These are phyloP conservation scores for Laothoe populi DNA, from an alignment of 2,888 invertebrate genomes.

Conservation along the genomic window DNA sequence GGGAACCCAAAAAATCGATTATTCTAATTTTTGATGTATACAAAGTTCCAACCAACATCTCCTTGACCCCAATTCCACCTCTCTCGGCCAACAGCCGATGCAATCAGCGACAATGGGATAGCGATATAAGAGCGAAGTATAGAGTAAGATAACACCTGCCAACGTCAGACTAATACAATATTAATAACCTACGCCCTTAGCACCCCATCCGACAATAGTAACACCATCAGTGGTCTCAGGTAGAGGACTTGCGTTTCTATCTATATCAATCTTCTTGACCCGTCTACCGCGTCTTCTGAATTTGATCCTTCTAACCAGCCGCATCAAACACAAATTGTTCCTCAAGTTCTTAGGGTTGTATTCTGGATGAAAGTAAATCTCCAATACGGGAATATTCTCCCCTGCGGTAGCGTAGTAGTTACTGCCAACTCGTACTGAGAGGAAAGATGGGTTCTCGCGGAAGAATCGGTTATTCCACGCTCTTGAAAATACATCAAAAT, in stretches of 20 bases:
- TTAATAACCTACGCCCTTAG: conserved; percentile 56
- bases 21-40: too few species aligned
- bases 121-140: too few species aligned
- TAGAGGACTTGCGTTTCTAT: conserved; percentile 45
- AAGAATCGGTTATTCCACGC: conserved; percentile 73
- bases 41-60: too few species aligned
- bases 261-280: conserved; percentile 64
- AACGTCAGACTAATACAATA: neutral
- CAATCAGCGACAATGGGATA: too few species aligned
- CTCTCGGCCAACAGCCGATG: too few species aligned
- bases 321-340: conserved; percentile 65
- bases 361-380: conserved; percentile 67
- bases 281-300: conserved; percentile 39
- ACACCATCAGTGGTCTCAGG: conserved; percentile 55
- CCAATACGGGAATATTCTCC: conserved; percentile 58
- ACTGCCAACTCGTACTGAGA: conserved; percentile 68
- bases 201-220: conserved; percentile 71
- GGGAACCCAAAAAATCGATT: too few species aligned
- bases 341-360: conserved; percentile 62
- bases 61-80: too few species aligned
- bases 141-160: too few species aligned
- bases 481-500: conserved; percentile 47
- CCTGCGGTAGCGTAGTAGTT: conserved; percentile 61
- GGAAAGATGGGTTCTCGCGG: conserved; percentile 70
- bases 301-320: conserved; percentile 52